A percentile compares a stretch with the other conserved stretches of the same genome.
Evolutionary conservation across 2,113 vertebrate genomes (phyloP).

Genomic region (Odocoileus hemionus): DNA sequence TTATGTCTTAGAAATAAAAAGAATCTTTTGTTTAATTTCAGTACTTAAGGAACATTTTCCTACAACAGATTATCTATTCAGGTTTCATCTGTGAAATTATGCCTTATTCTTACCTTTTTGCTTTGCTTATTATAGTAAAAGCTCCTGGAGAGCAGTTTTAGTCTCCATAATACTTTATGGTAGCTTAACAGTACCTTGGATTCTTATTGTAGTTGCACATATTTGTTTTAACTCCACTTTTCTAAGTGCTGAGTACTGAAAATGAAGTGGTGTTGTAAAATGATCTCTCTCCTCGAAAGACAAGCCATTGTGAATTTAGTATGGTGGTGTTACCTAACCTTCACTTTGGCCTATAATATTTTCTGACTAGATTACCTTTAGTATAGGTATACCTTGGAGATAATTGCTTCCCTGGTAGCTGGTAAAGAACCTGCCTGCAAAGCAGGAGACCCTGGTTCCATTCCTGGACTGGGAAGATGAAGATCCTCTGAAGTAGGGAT

Average conservation of each 20-base stretch:
- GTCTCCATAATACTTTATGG: background rate
- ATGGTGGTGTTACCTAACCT: background rate
- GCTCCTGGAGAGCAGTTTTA: background rate
- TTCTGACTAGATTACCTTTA: conserved; percentile 26
- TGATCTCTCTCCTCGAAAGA: conserved; percentile 14
- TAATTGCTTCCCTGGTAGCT: background rate
- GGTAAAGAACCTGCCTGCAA: background rate
- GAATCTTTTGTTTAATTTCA: background rate
- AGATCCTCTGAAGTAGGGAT: background rate
- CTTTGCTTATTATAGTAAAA: background rate
- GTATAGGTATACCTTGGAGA: background rate
- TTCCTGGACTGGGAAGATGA: background rate
- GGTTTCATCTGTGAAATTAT: conserved; percentile 36
- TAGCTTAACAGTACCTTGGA: background rate
- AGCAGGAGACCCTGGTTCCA: background rate
- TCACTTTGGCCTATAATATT: conserved; percentile 16
- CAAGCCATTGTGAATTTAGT: background rate
- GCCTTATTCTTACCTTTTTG: background rate
- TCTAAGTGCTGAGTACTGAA: background rate
- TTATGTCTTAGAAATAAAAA: conserved; percentile 14
- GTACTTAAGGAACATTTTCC: conserved; percentile 5
- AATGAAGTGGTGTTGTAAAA: background rate
- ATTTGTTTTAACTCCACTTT: conserved; percentile 15
- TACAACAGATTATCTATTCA: background rate
- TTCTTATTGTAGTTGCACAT: background rate